These are phyloP conservation scores for Pterobdella sp. DNA, from an alignment of 2,888 invertebrate species.

Conservation along the genomic window DNA sequence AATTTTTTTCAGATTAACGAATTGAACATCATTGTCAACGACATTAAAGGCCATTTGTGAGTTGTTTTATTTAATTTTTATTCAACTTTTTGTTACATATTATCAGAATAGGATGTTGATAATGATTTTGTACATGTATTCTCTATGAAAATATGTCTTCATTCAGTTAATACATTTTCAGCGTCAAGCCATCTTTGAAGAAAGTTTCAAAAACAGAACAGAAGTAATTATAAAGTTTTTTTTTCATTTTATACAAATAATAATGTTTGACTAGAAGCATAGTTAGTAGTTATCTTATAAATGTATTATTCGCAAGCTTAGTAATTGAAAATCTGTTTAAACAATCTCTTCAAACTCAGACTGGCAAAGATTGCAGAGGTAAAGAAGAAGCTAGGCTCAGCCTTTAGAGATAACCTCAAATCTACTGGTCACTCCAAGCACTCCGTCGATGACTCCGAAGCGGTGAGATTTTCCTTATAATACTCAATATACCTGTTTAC, in stretches of 20 bases:
- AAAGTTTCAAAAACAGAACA: conserved; percentile 96
- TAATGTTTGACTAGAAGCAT: background rate
- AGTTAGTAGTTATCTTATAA: background rate
- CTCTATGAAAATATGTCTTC: too few species aligned
- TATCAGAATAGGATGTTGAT: background rate
- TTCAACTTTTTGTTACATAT: background rate
- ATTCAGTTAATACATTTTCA: conserved; percentile 34
- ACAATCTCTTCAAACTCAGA: conserved; percentile 8
- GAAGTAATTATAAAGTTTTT: conserved; percentile 38
- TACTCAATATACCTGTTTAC: too few species aligned
- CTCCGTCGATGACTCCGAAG: conserved; percentile 74
- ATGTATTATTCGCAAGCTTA: background rate
- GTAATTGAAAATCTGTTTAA: background rate
- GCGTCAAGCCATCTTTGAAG: conserved; percentile 93
- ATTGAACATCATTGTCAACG: conserved; percentile 98
- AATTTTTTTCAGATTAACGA: conserved; percentile 71
- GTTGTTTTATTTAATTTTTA: conserved; percentile 34
- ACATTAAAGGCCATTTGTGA: conserved; percentile 94
- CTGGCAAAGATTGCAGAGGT: conserved; percentile 36
- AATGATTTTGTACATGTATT: too few species aligned
- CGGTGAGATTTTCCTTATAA: conserved; percentile 19
- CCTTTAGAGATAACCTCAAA: conserved; percentile 93
- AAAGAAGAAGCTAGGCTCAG: conserved; percentile 70
- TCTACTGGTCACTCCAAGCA: conserved; percentile 85
- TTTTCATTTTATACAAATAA: background rate